Evolutionary conservation across 2,797 vertebrate genomes (phyloP), one percentile per base, ranked within the genome.

Genomic region (Peromyscus nudipes): DNA sequence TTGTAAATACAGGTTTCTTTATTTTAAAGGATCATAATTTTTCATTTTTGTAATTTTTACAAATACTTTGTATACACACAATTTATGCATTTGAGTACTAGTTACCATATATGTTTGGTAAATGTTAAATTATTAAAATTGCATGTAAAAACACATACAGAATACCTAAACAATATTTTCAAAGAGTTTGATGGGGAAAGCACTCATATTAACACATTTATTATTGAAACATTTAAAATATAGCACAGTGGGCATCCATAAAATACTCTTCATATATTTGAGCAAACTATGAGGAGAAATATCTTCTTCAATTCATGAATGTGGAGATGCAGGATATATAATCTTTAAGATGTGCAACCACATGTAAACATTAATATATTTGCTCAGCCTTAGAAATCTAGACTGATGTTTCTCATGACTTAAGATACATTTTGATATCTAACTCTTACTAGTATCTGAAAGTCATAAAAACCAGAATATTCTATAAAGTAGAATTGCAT

Each of bases 381-480:
- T 85, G 34, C 67, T 93, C 94, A 31, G 34, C 23, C 55, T 85
- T 64, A 89, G 89, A 95, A 96, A 90, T 75, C 21, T 71, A 52
- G 69, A 14, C 11, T 90, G 65, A 92, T 71, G 60, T 81, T 27
- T 75, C 91, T 29, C 29, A 65, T 31, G 10, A 65, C 64, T 65
- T 65, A 29, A 65, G 64, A 65, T 65, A 31, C 64, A 86, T 97
- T 94, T 91, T 86, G 95, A 96, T 64, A 82, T 97, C 83, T 96
- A 79, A 83, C 67, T 91, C 7, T 69, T 91, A 79, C 71, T 40
- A 89, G 73, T 49, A 91, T 96, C 75, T 91, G 60, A 49, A 95
- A 95, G 67, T 43, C 92, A 89, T 69, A 67, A 57, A 95, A 88
- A 75, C n/a, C 94, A 75, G 89, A 92, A 88, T 71, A 69, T 64